Evolutionary conservation across 2,888 invertebrate species (phyloP).

Genomic region (Pterobdella sp.): DNA sequence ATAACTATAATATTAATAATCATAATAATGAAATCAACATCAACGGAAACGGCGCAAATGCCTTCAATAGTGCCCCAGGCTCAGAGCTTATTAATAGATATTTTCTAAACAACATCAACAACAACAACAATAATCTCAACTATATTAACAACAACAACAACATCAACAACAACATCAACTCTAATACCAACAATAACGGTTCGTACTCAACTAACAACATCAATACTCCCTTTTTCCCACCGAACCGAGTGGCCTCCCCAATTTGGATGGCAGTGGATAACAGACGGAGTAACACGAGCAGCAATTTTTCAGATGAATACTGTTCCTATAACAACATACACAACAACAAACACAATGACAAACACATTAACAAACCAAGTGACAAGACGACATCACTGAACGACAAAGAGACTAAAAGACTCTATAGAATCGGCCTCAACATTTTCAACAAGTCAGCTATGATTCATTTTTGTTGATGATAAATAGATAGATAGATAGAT

Average conservation of each 20-base stretch:
- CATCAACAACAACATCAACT: slow-evolving; percentile 3
- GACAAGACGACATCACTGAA: too few relatives aligned
- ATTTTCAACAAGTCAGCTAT: slow-evolving; percentile 62
- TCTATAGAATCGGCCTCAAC: slow-evolving; percentile 93
- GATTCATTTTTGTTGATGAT: not conserved
- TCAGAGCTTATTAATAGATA: not conserved
- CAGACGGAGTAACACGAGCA: slow-evolving; percentile 33
- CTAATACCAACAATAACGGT: not conserved
- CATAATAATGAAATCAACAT: not conserved
- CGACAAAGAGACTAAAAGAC: slow-evolving; percentile 62
- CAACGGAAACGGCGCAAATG: not conserved
- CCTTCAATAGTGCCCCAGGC: slow-evolving; percentile 3
- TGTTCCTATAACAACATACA: slow-evolving; percentile 3
- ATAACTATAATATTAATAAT: not conserved
- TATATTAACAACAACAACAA: slow-evolving; percentile 24
- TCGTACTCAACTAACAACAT: not conserved
- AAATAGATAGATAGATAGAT: too few relatives aligned
- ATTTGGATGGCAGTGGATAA: slow-evolving; percentile 36
- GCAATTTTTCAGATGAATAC: not conserved
- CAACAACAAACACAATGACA: slow-evolving; percentile 40
- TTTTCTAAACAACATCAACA: slow-evolving; percentile 5
- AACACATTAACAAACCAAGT: slow-evolving; percentile 33
- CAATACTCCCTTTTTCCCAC: not conserved
- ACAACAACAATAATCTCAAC: slow-evolving; percentile 7
- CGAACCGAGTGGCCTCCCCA: not conserved